Percentiles rank a stretch among this genome's conserved stretches.
phyloP scores from a whole-genome alignment of 1,140 invertebrate species.

The Dolichoris vasculosae region DNA sequence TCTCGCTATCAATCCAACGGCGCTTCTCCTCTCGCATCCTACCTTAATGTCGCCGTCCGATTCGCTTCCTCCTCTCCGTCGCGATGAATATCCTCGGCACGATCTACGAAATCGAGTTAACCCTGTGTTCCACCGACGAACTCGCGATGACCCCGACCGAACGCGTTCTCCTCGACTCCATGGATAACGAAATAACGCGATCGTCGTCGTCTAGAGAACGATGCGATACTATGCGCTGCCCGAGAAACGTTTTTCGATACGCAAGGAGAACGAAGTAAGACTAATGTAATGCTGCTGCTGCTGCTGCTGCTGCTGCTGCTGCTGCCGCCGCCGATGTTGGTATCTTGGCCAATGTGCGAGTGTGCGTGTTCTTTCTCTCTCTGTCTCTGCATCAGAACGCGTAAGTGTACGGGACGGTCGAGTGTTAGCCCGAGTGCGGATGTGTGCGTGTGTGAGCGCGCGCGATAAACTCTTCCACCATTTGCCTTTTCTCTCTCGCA shows the following conservation, averaged over 20 bases:
- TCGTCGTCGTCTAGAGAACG: neutral
- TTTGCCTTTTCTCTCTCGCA: constrained; percentile 38
- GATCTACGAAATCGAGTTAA: constrained; percentile 5
- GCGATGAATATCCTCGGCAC: neutral
- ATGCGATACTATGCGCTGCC: neutral
- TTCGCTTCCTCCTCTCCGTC: neutral
- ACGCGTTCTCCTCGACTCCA: neutral
- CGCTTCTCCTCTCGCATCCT: neutral
- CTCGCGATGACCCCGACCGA: neutral
- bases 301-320: constrained; percentile 17
- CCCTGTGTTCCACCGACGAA: neutral
- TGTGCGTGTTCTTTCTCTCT: no score
- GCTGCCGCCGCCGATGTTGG: neutral
- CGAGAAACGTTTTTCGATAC: constrained; percentile 3
- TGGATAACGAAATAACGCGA: neutral
- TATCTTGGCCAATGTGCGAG: neutral
- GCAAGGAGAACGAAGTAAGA: constrained; percentile 1
- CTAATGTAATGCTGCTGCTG: constrained; percentile 1
- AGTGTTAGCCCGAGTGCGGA: no score
- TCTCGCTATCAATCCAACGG: neutral
- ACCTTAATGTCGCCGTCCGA: neutral
- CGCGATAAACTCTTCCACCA: constrained; percentile 43
- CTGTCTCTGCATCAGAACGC: no score
- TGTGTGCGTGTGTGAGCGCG: neutral
- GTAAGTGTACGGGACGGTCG: no score